A percentile compares a stretch with the other conserved stretches of the same genome.
Evolutionary conservation across 2,113 vertebrate species (phyloP).

Genomic region (Grus americana): DNA sequence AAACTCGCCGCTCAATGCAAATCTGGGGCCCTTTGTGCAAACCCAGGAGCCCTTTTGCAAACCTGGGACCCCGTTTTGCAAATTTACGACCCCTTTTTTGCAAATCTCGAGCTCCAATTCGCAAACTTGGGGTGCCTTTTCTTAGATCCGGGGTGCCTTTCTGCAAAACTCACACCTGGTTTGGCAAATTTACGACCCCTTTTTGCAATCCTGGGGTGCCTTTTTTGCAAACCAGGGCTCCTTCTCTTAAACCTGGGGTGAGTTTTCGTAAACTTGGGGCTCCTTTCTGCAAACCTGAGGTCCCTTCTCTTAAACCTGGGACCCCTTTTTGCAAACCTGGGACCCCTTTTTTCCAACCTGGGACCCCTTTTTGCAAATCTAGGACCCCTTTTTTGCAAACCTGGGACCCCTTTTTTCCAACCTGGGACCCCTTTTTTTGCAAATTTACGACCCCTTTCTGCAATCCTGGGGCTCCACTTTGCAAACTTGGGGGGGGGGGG

Average conservation of each 20-base stretch:
- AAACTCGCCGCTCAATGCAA: background rate
- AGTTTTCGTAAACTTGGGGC: background rate
- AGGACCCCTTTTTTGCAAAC: background rate
- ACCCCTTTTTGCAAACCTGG: background rate
- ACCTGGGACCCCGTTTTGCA: background rate
- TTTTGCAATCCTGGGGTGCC: too few relatives aligned
- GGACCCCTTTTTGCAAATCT: too few relatives aligned
- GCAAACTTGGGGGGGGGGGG: too few relatives aligned
- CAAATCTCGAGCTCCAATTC: background rate
- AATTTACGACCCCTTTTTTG: too few relatives aligned
- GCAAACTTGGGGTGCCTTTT: background rate
- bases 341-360: background rate
- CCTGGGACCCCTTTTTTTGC: too few relatives aligned
- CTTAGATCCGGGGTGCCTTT: background rate
- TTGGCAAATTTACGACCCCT: too few relatives aligned
- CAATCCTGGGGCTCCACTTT: background rate
- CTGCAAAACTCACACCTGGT: background rate
- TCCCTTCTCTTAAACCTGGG: too few relatives aligned
- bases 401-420: too few relatives aligned
- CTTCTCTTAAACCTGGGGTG: too few relatives aligned
- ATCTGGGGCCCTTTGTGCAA: background rate
- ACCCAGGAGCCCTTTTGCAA: too few relatives aligned
- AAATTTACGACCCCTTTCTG: accelerated
- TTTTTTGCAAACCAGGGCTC: too few relatives aligned
- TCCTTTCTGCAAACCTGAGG: background rate